Conservation (phyloP, 2,888 invertebrate genomes). For the Keiferia lycopersicella region DNA sequence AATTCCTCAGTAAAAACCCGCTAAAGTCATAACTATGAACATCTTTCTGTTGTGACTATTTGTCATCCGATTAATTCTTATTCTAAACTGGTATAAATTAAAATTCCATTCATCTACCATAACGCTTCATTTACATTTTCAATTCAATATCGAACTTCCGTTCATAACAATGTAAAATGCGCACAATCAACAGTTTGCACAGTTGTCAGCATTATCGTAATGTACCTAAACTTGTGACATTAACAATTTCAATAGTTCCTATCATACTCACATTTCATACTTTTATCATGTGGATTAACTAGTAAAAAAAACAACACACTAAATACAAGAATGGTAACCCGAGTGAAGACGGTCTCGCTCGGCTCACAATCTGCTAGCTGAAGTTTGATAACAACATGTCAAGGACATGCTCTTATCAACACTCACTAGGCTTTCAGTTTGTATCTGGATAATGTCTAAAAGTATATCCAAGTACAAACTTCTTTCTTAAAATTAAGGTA, state of each 20-base stretch:
- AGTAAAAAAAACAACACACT: not conserved
- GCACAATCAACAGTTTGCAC: conserved; percentile 9
- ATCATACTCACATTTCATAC: not conserved
- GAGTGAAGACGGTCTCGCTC: not conserved
- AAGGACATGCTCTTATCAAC: not conserved
- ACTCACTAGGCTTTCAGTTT: not conserved
- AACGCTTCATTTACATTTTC: not conserved
- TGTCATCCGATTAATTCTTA: no score
- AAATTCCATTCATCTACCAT: not conserved
- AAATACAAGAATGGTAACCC: not conserved
- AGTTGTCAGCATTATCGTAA: not conserved
- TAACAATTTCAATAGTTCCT: not conserved
- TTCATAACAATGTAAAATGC: not conserved
- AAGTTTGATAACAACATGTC: conserved; percentile 2
- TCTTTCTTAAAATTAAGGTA: not conserved
- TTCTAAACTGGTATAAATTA: no score
- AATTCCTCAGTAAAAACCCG: no score
- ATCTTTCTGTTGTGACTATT: no score
- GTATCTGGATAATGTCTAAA: not conserved
- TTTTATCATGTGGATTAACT: no score
- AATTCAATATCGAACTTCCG: not conserved
- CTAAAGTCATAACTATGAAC: no score
- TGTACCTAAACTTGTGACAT: not conserved
- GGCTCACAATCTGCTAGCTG: not conserved
- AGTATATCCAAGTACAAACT: not conserved